phyloP scores from a whole-genome alignment of 1,140 invertebrate genomes.

The Daktulosphaira vitifoliae region DNA sequence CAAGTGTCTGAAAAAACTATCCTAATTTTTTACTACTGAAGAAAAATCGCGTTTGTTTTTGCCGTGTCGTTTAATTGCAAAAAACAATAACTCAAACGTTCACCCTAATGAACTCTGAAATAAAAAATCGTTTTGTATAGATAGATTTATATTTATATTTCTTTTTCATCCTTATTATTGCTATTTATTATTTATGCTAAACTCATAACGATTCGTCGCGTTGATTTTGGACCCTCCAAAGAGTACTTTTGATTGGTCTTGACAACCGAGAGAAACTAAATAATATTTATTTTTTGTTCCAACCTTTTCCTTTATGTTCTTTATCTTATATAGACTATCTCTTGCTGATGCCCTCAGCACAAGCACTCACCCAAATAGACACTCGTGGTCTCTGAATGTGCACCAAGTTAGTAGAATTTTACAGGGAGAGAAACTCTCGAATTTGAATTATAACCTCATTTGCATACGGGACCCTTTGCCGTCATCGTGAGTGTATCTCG shows the following conservation, averaged over 20 bases:
- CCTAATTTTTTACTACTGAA: constrained; percentile 13
- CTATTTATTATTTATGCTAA: constrained; percentile 31
- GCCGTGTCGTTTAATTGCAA: constrained; percentile 31
- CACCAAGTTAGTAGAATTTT: background rate
- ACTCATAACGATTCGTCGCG: constrained; percentile 25
- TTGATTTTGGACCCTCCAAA: constrained; percentile 20
- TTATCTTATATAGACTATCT: background rate
- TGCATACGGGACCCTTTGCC: constrained; percentile 32
- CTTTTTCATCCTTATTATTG: background rate
- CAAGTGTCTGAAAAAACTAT: constrained; percentile 24
- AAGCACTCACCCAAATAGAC: background rate
- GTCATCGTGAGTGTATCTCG: constrained; percentile 26
- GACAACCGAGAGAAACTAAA: constrained; percentile 31
- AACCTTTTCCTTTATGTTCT: background rate
- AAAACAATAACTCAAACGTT: constrained; percentile 31
- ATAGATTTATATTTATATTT: background rate
- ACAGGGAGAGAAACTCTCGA: constrained; percentile 28
- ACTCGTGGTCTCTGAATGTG: background rate
- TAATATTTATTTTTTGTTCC: constrained; percentile 18
- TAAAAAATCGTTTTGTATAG: background rate
- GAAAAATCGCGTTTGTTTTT: constrained; percentile 24
- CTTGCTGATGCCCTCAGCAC: no score
- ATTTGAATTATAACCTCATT: constrained; percentile 33
- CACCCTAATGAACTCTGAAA: constrained; percentile 28
- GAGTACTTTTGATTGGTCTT: constrained; percentile 28